phyloP scores from a whole-genome alignment of 2,797 vertebrate species.

The Crocodylus rhombifer region DNA sequence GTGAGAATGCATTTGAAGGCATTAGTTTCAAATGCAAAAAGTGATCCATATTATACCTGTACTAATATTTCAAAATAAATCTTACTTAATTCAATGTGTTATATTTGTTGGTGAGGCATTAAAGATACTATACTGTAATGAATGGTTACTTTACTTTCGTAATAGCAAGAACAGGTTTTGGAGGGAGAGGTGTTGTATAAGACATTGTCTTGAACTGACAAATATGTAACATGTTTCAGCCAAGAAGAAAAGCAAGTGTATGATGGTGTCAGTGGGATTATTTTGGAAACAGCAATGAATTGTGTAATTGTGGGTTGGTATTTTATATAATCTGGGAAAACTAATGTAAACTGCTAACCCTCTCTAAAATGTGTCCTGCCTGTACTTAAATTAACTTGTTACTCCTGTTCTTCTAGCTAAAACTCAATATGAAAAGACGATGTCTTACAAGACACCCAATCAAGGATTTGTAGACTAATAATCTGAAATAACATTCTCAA shows the following conservation, averaged over 20 bases:
- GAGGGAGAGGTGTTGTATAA: neutral
- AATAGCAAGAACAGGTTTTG: neutral
- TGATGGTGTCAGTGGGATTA: neutral
- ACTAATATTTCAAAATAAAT: neutral
- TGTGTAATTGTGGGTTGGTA: conserved; percentile 16
- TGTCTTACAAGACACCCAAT: neutral
- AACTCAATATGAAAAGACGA: neutral
- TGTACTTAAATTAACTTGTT: conserved; percentile 21
- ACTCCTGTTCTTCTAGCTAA: neutral
- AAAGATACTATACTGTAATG: neutral
- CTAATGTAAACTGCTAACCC: conserved; percentile 21
- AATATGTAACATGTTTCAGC: conserved; percentile 15
- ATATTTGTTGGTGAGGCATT: neutral
- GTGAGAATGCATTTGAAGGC: neutral
- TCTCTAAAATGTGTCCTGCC: neutral
- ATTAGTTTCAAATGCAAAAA: neutral
- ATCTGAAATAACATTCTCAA: neutral
- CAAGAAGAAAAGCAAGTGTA: neutral
- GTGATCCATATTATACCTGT: neutral
- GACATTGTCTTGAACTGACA: neutral
- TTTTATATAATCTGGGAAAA: neutral
- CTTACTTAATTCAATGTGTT: neutral
- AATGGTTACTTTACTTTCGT: neutral
- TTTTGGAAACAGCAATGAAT: conserved; percentile 21
- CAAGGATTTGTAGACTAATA: conserved; percentile 11